Evolutionary conservation across 2,113 vertebrate genomes (phyloP).

Genomic region (Platichthys stellatus): DNA sequence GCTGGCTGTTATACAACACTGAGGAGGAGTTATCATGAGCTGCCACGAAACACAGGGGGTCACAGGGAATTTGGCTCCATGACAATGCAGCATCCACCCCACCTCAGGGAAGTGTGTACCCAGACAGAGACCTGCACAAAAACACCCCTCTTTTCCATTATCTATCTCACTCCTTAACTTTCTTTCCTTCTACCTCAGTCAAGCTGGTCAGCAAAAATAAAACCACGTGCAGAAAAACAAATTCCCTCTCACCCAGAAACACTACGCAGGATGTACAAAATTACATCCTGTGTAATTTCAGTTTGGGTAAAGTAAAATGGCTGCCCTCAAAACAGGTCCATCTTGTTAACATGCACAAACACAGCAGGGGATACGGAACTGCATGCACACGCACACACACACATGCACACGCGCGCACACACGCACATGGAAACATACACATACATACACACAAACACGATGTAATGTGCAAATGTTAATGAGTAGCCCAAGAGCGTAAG

Average conservation of each 20-base stretch:
- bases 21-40: conserved; percentile 13
- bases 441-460: not conserved
- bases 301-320: conserved; percentile 51
- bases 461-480: conserved; percentile 17
- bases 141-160: conserved; percentile 6
- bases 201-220: conserved; percentile 15
- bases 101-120: conserved; percentile 25
- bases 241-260: conserved; percentile 34
- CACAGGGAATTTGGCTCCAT: conserved; percentile 51
- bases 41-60: conserved; percentile 47
- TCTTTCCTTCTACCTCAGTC: not conserved
- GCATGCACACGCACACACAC: conserved; percentile 9
- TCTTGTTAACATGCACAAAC: conserved; percentile 64
- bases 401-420: not conserved
- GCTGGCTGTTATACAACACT: conserved; percentile 32
- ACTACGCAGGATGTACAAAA: conserved; percentile 20
- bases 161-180: conserved; percentile 18
- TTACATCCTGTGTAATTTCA: conserved; percentile 35
- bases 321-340: conserved; percentile 59
- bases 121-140: conserved; percentile 18
- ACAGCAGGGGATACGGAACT: conserved; percentile 18
- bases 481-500: conserved; percentile 42
- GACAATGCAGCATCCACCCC: conserved; percentile 29
- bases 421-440: too few species aligned
- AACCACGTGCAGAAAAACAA: conserved; percentile 8